Evolutionary conservation across 2,797 vertebrate species (phyloP), one percentile per base, ranked within the genome.

Genomic region (Sus cebifrons): DNA sequence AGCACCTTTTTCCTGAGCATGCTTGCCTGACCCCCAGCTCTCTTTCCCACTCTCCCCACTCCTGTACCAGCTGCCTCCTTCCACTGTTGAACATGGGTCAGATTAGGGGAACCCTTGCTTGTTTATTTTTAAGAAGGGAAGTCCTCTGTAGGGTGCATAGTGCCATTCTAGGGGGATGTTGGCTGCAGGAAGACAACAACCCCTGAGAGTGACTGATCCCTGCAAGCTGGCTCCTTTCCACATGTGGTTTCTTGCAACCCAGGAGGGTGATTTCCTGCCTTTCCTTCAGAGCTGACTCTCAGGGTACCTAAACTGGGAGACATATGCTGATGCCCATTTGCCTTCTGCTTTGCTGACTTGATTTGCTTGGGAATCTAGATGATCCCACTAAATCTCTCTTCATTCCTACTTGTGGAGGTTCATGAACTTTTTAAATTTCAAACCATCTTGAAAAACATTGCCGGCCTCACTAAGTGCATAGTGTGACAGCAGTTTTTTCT

Each of bases 101-200:
- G 79, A 94, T 79, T 25, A 90, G 83, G 94, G 73, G 86, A 85
- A 88, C 23, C 44, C 93, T 27, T 58, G 54, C 60, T 84, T 95
- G 75, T 93, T 96, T 91, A 56, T 95, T 88, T 90, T 78, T 62
- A 52, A 79, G 56, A 96, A 86, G 94, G 71, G 58, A 86, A 89
- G 12, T 89, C 65, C 49, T 94, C 89, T 21, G 0, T n/a, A n/a
- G 70, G 87, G 58, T 94, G 40, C 67, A 89, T 56, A 85, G 0
- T 95, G 77, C 74, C 89, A 27, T 62, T 79, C 23, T 70, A 52
- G 78, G 79, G 58, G 54, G 44, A 27, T 36, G 60, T 54, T 52
- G 18, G 93, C 85, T 56, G 18, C 82, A 93, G 29, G 78, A 71
- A 25, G 11, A 79, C 6, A 36, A 21, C 25, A 56, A 16, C 58